phyloP scores from a whole-genome alignment of 2,888 invertebrate species.

The Celastrina argiolus region DNA sequence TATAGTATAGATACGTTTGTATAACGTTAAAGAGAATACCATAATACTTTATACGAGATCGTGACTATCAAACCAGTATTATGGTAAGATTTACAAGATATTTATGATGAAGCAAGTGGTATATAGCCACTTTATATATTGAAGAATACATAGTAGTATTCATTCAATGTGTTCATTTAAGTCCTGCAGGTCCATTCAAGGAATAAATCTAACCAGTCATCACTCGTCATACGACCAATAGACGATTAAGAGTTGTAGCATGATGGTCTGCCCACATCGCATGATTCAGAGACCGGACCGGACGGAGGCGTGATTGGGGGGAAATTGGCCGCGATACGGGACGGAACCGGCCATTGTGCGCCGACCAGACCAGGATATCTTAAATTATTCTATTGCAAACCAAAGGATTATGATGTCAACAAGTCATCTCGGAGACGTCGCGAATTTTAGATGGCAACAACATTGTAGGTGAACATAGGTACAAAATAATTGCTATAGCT shows the following conservation, averaged over 20 bases:
- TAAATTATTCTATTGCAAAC: conserved; percentile 48
- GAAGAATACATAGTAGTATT: too few relatives aligned
- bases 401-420: conserved; percentile 41
- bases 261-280: conserved; percentile 40
- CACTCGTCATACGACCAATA: background rate
- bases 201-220: background rate
- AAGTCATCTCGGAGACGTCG: conserved; percentile 31
- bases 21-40: too few relatives aligned
- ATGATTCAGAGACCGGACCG: conserved; percentile 43
- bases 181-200: background rate
- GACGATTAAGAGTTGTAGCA: conserved; percentile 5
- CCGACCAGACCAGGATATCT: conserved; percentile 44
- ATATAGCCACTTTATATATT: too few relatives aligned
- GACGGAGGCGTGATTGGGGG: conserved; percentile 43
- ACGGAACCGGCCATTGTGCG: conserved; percentile 48
- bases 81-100: too few relatives aligned
- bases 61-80: too few relatives aligned
- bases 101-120: too few relatives aligned
- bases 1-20: too few relatives aligned
- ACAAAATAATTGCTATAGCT: background rate
- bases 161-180: too few relatives aligned
- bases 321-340: conserved; percentile 49
- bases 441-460: background rate
- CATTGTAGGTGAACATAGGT: background rate
- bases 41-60: too few relatives aligned